Conservation (phyloP, 2,888 invertebrate species). For the Pollenia angustigena region DNA sequence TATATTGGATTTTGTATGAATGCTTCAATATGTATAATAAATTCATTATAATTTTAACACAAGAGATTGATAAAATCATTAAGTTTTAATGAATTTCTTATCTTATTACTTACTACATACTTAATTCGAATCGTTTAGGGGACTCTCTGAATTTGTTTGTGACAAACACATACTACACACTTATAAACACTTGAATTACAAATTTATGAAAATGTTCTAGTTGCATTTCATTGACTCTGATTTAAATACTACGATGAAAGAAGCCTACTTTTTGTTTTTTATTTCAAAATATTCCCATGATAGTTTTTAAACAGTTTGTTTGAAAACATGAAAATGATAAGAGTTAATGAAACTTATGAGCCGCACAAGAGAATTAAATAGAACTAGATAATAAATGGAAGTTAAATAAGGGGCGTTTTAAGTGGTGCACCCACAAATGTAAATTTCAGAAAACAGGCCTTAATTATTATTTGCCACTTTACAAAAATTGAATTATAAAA, state of each 20-base stretch:
- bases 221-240: not conserved
- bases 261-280: conserved; percentile 29
- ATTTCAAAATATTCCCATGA: conserved; percentile 61
- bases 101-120: conserved; percentile 47
- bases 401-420: conserved; percentile 62
- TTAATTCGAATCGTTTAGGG: conserved; percentile 9
- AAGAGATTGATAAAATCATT: conserved; percentile 61
- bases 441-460: conserved; percentile 20
- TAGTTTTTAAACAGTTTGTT: conserved; percentile 35
- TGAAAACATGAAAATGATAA: conserved; percentile 55
- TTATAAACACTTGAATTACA: conserved; percentile 6
- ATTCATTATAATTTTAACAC: conserved; percentile 62
- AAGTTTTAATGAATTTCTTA: conserved; percentile 62
- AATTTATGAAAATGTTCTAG: not conserved
- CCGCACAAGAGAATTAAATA: not conserved
- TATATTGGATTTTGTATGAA: conserved; percentile 19
- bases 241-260: conserved; percentile 19
- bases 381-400: not conserved
- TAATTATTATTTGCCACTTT: conserved; percentile 40
- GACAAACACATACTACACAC: not conserved
- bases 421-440: conserved; percentile 50
- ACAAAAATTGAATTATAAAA: not conserved
- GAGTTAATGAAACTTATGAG: not conserved
- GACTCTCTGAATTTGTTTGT: conserved; percentile 15
- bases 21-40: conserved; percentile 46